Evolutionary conservation across 2,797 vertebrate genomes (phyloP), one percentile per base, ranked within the genome.

Genomic region (Liasis olivaceus): DNA sequence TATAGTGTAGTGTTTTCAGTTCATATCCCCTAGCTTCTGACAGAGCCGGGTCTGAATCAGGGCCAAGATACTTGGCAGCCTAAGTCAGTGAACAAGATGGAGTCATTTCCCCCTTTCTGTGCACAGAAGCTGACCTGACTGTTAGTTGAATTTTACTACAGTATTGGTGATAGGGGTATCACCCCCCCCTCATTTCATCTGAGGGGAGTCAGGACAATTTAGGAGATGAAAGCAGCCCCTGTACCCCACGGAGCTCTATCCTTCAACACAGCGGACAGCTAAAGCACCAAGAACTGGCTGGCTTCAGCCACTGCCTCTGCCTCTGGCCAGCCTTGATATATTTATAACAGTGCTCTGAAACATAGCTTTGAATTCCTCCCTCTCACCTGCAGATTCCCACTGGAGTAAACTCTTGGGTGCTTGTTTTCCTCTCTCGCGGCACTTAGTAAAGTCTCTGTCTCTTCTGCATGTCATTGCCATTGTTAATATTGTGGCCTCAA

Each of bases 401-500:
- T 87, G 64, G 69, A 59, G 91, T 91, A 81, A 88, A 81, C 4
- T 6, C 58, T 2, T n/a, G 63, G 1, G 60, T 94, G 93, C 72
- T 88, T 42, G 2, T 88, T 94, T 93, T n/a, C 0, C 7, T 64
- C 0, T 0, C 28, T 62, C 93, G 90, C 1, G 90, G 15, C 56
- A 62, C 36, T 94, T 81, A 26, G 54, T 36, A 36, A 56, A 66
- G 56, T 91, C 26, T 90, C 17, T 63, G 14, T 64, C 9, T 93
- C 47, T 88, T 84, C 92, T 2, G 0, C 87, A 42, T 94, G 93
- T 13, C 2, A 1, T 93, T 93, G 93, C 93, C 64, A 88, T 92
- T 81, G 42, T 62, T 93, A 58, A 64, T 26, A 60, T 90, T 62
- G 93, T 77, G 88, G 85, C 24, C 15, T 93, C 87, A 17, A 42